Conservation (phyloP, 2,113 vertebrate species). For the Indicator indicator region DNA sequence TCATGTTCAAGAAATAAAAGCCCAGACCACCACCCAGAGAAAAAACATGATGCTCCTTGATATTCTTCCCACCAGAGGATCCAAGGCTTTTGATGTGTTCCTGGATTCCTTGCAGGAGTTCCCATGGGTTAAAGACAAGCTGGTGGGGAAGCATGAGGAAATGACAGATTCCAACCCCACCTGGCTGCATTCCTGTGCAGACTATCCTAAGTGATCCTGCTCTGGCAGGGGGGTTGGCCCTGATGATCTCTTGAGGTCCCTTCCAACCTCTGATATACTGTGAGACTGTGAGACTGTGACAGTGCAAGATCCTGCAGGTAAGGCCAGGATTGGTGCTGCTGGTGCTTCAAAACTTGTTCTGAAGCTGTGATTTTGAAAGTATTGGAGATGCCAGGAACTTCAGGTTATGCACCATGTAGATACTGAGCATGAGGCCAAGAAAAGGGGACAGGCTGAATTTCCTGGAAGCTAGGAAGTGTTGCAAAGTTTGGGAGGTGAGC, state of each 20-base stretch:
- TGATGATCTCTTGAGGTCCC: too few species aligned
- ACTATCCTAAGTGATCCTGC: too few species aligned
- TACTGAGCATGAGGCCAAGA: not conserved
- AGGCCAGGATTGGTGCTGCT: constrained; percentile 55
- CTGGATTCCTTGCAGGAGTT: constrained; percentile 87
- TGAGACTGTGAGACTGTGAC: not conserved
- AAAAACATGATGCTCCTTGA: constrained; percentile 86
- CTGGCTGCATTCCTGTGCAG: too few species aligned
- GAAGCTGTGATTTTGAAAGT: not conserved
- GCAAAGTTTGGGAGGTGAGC: not conserved
- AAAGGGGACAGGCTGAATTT: not conserved
- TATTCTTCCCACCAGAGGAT: constrained; percentile 87
- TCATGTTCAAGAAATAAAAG: constrained; percentile 87
- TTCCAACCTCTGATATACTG: too few species aligned
- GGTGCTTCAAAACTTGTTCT: not conserved
- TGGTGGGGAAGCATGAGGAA: constrained; percentile 77
- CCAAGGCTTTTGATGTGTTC: constrained; percentile 85
- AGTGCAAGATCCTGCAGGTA: constrained; percentile 67
- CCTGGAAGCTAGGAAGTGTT: not conserved
- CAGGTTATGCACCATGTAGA: accelerated
- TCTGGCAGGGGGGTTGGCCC: too few species aligned
- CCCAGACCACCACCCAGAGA: constrained; percentile 78
- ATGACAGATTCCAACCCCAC: not conserved
- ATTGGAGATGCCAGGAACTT: not conserved
- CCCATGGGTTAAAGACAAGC: constrained; percentile 84